A percentile compares a stretch with the other conserved stretches of the same genome.
These are phyloP conservation scores for Aurelia aurita DNA, from an alignment of 30 jellyfish, hydroid and myxozoan species.

Conservation along the genomic window DNA sequence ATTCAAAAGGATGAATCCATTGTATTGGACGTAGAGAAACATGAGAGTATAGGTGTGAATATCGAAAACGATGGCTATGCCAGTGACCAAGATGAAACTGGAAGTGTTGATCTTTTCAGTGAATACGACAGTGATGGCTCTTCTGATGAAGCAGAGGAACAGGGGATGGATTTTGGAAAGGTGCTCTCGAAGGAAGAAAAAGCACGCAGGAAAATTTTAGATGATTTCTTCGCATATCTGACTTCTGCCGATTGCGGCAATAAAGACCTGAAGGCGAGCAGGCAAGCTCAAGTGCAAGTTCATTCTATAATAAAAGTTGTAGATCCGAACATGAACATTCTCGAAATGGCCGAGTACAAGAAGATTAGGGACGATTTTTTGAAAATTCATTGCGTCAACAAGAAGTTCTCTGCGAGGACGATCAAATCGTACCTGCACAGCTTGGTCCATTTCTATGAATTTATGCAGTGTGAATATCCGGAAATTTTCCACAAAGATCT, in stretches of 20 bases:
- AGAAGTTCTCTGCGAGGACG: not conserved
- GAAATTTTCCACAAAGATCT: not conserved
- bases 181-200: not conserved
- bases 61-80: not conserved
- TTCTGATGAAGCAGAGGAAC: not conserved
- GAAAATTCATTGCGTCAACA: not conserved
- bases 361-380: not conserved
- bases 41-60: too few relatives aligned
- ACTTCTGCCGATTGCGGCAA: constrained; percentile 10
- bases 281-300: constrained; percentile 9
- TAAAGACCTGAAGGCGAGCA: not conserved
- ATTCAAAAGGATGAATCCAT: not conserved
- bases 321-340: not conserved
- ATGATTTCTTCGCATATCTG: not conserved
- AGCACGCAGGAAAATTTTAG: not conserved
- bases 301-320: not conserved
- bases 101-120: not conserved
- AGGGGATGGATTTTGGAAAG: not conserved
- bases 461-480: not conserved
- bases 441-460: not conserved
- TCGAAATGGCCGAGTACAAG: not conserved
- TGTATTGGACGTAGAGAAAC: not conserved
- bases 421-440: constrained; percentile 1
- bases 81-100: not conserved
- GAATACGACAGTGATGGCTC: not conserved